phyloP scores from a whole-genome alignment of 2,888 invertebrate species.

The Drosophila ochracea region DNA sequence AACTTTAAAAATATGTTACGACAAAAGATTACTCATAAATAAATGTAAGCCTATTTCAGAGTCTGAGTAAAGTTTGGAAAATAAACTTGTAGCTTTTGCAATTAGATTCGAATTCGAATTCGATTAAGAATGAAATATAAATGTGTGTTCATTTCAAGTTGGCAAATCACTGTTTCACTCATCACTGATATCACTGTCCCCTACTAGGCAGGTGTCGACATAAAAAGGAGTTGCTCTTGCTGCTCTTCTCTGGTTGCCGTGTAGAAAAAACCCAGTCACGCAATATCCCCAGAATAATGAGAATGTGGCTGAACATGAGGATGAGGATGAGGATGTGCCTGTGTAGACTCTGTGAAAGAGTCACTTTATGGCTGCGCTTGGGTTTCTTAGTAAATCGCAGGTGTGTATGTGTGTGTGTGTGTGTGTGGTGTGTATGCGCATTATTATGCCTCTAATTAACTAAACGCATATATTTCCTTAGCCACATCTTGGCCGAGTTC shows the following conservation, averaged over 20 bases:
- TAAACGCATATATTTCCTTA: constrained; percentile 65
- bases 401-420: constrained; percentile 5
- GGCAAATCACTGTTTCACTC: constrained; percentile 11
- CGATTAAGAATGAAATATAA: neutral
- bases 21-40: neutral
- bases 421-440: constrained; percentile 43
- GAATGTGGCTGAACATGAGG: constrained; percentile 10
- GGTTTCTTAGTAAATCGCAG: constrained; percentile 53
- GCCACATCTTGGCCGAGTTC: constrained; percentile 61
- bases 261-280: constrained; percentile 22
- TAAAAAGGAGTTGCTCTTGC: constrained; percentile 37
- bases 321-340: constrained; percentile 20
- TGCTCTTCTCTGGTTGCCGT: constrained; percentile 3
- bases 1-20: neutral
- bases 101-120: too few relatives aligned
- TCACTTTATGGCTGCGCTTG: constrained; percentile 31
- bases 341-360: constrained; percentile 20
- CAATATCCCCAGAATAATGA: constrained; percentile 40
- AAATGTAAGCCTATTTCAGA: neutral
- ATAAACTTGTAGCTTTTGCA: neutral
- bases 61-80: too few relatives aligned
- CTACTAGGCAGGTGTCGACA: constrained; percentile 32
- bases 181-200: constrained; percentile 16
- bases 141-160: neutral
- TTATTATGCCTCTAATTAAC: constrained; percentile 74